Base-by-base conservation (phyloP, 1,140 invertebrate genomes). In the Drosophila orosa region DNA sequence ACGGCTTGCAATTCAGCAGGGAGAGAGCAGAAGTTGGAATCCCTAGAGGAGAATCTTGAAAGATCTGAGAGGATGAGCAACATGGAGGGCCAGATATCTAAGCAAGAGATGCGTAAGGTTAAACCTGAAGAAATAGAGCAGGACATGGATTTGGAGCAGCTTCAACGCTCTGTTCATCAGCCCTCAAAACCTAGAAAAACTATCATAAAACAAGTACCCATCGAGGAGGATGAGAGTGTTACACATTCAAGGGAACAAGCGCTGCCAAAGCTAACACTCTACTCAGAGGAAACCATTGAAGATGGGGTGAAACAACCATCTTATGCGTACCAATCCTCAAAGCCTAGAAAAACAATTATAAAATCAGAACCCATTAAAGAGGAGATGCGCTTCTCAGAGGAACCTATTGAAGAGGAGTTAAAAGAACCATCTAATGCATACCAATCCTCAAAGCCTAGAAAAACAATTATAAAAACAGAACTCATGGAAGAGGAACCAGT, bases 401-500 rank as follows among this genome's bases (percentile, higher is more conserved):
- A n/a, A n/a, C n/a, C n/a, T n/a, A 39, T 37, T 17, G 48, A 52
- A 31, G 48, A 50, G 19, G 47, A 52, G 19, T n/a, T n/a, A n/a
- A 9, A 15, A 5, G 19, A 3, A 9, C 12, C 1, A 10, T 0
- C 40, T 0, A 59, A 8, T 61, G 4, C 7, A 3, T 12, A 15
- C 17, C 29, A 19, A 5, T 15, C 31, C 2, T 8, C n/a, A 3
- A 37, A 27, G 15, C 24, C 31, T 5, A 61, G 71, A 17, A 60
- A 58, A 33, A 75, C 73, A 3, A 39, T 75, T 3, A 24, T 40
- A 2, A 31, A 59, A 8, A 7, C 45, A 7, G 73, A 74, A 7
- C 44, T 52, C n/a, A 62, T 74, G 6, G 35, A 74, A 24, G 72
- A 74, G 5, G 67, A 73, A 15, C 13, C 12, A 25, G 9, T 8